phyloP scores from a whole-genome alignment of 2,113 vertebrate species.

The Erpornis zantholeuca region DNA sequence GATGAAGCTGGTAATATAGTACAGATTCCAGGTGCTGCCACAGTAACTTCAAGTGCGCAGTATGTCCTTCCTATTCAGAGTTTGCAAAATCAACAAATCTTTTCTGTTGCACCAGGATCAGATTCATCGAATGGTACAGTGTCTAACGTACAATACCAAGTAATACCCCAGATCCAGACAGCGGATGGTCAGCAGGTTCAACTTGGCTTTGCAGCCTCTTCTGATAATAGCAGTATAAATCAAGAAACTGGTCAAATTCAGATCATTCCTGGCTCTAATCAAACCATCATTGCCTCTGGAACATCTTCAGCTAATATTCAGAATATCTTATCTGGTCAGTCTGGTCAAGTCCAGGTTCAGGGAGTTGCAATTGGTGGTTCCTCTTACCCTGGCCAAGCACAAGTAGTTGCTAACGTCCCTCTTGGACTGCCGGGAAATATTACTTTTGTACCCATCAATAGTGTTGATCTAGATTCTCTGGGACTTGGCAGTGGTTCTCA shows the following conservation, averaged over 20 bases:
- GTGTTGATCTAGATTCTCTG: slow-evolving; percentile 96
- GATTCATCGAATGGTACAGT: slow-evolving; percentile 91
- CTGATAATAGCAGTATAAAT: slow-evolving; percentile 88
- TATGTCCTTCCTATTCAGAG: slow-evolving; percentile 98
- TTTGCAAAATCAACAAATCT: slow-evolving; percentile 96
- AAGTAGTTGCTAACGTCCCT: slow-evolving; percentile 97
- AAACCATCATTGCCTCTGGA: slow-evolving; percentile 87
- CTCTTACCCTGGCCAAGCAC: slow-evolving; percentile 92
- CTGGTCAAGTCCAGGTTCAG: slow-evolving; percentile 93
- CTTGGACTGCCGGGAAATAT: slow-evolving; percentile 97
- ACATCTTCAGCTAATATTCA: slow-evolving; percentile 87
- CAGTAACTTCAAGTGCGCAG: slow-evolving; percentile 94
- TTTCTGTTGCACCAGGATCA: slow-evolving; percentile 91
- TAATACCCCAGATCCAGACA: slow-evolving; percentile 98
- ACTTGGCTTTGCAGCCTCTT: slow-evolving; percentile 89
- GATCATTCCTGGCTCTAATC: slow-evolving; percentile 92
- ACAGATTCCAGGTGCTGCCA: slow-evolving; percentile 90
- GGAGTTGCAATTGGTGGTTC: slow-evolving; percentile 93
- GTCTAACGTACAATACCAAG: slow-evolving; percentile 99
- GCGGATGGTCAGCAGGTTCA: slow-evolving; percentile 91
- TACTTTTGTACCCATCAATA: slow-evolving; percentile 98
- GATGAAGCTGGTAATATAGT: slow-evolving; percentile 94
- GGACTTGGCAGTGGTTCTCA: slow-evolving; percentile 93
- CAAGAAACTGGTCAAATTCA: slow-evolving; percentile 97
- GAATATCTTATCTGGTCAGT: slow-evolving; percentile 91